Percentiles rank a stretch among this genome's conserved stretches.
These are phyloP conservation scores for Pseudoips prasinana DNA, from an alignment of 2,888 invertebrate genomes.

Conservation along the genomic window DNA sequence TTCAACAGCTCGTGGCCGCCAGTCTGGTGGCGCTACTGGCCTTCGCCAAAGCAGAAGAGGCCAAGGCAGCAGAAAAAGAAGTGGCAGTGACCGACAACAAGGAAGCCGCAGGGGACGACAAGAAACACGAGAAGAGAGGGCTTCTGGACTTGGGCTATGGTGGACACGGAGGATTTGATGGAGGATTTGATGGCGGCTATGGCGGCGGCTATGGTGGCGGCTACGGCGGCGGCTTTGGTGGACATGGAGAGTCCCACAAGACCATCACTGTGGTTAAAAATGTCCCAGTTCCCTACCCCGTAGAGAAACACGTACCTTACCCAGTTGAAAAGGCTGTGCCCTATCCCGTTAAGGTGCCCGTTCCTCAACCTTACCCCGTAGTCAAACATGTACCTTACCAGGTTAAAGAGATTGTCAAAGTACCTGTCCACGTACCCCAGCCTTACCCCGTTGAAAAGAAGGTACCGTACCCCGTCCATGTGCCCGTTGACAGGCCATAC, in stretches of 20 bases:
- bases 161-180: slow-evolving; percentile 44
- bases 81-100: slow-evolving; percentile 81
- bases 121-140: slow-evolving; percentile 90
- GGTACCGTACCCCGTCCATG: slow-evolving; percentile 79
- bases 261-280: slow-evolving; percentile 88
- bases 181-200: slow-evolving; percentile 39
- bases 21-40: slow-evolving; percentile 84
- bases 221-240: slow-evolving; percentile 42
- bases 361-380: slow-evolving; percentile 86
- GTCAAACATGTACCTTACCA: slow-evolving; percentile 85
- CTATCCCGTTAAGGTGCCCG: slow-evolving; percentile 83
- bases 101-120: slow-evolving; percentile 81
- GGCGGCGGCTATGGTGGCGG: slow-evolving; percentile 55
- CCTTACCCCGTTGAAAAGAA: slow-evolving; percentile 87
- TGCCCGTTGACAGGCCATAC: slow-evolving; percentile 75
- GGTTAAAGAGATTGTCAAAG: slow-evolving; percentile 84
- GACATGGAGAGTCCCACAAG: slow-evolving; percentile 83
- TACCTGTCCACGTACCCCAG: slow-evolving; percentile 84
- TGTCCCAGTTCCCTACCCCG: slow-evolving; percentile 87
- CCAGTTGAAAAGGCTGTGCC: slow-evolving; percentile 86
- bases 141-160: slow-evolving; percentile 81
- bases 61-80: slow-evolving; percentile 81
- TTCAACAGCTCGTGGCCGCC: slow-evolving; percentile 78
- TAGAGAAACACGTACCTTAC: slow-evolving; percentile 86
- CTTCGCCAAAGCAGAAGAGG: slow-evolving; percentile 81